A percentile compares a stretch with the other conserved stretches of the same genome.
Conservation (phyloP, 92 coral and sea anemone species). For the Pocillopora grandis region DNA sequence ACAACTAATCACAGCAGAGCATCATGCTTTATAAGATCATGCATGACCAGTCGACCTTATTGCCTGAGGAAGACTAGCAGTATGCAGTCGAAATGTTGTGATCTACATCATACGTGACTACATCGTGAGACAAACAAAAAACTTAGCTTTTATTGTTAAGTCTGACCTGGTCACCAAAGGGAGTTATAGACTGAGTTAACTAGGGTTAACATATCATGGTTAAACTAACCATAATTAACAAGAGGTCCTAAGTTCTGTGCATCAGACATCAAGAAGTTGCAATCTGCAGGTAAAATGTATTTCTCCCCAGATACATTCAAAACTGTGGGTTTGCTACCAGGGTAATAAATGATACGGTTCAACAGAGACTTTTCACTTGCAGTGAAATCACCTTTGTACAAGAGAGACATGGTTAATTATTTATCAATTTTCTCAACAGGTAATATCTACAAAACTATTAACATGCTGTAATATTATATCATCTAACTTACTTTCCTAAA, state of each 20-base stretch:
- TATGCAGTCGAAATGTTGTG: too few relatives aligned
- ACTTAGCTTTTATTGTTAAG: too few relatives aligned
- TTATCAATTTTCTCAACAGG: background rate
- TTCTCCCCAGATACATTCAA: constrained; percentile 52
- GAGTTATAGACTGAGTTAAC: background rate
- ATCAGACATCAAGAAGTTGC: constrained; percentile 79
- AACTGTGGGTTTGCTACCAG: constrained; percentile 24
- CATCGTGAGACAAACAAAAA: too few relatives aligned
- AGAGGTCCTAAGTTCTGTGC: constrained; percentile 60
- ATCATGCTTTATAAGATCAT: too few relatives aligned
- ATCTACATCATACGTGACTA: too few relatives aligned
- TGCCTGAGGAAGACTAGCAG: too few relatives aligned
- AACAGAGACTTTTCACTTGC: constrained; percentile 38
- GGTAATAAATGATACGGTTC: constrained; percentile 55
- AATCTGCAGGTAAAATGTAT: constrained; percentile 69
- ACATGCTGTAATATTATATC: too few relatives aligned
- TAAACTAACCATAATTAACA: constrained; percentile 55
- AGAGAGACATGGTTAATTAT: background rate
- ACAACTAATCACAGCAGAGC: too few relatives aligned
- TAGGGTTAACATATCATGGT: background rate
- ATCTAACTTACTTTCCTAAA: too few relatives aligned
- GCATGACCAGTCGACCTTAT: too few relatives aligned
- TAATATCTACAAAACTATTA: background rate
- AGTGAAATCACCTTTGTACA: constrained; percentile 35
- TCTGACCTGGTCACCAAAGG: background rate